Evolutionary conservation across 2,888 invertebrate species (phyloP).

Genomic region (Nemurella pictetii): DNA sequence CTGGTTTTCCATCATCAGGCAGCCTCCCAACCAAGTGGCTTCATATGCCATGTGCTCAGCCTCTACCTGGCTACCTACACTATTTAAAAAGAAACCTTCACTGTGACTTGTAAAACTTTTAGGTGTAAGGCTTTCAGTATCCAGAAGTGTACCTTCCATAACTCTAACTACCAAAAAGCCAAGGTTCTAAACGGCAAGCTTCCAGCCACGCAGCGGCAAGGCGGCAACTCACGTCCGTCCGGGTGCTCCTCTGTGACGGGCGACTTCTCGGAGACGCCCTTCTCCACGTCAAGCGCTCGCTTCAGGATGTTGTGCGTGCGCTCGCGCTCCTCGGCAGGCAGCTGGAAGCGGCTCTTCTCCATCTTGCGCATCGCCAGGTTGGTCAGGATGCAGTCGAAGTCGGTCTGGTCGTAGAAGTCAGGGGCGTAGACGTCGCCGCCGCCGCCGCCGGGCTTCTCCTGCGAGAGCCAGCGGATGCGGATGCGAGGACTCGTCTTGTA

Average conservation of each 20-base stretch:
- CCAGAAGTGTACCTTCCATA: too few species aligned
- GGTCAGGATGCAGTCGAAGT: constrained; percentile 87
- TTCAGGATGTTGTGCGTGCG: constrained; percentile 82
- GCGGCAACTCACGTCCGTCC: constrained; percentile 72
- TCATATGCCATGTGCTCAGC: too few species aligned
- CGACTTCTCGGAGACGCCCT: constrained; percentile 65
- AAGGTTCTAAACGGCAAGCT: background rate
- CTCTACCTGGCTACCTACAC: too few species aligned
- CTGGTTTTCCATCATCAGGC: too few species aligned
- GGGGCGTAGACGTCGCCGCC: constrained; percentile 77
- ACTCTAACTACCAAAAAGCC: too few species aligned
- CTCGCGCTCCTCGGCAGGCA: constrained; percentile 73
- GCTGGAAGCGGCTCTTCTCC: constrained; percentile 69
- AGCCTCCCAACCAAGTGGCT: too few species aligned
- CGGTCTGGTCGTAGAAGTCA: constrained; percentile 86
- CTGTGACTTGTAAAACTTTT: too few species aligned
- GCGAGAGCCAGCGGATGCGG: constrained; percentile 87
- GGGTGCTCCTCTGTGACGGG: constrained; percentile 81
- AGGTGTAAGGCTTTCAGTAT: too few species aligned
- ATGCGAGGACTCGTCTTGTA: constrained; percentile 83
- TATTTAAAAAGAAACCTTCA: too few species aligned
- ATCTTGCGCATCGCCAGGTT: constrained; percentile 77
- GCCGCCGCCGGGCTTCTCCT: constrained; percentile 62
- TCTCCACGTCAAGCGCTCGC: constrained; percentile 80
- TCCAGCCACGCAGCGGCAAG: background rate